Conservation (phyloP, 2,888 invertebrate species). For the Trichogramma evanescens region DNA sequence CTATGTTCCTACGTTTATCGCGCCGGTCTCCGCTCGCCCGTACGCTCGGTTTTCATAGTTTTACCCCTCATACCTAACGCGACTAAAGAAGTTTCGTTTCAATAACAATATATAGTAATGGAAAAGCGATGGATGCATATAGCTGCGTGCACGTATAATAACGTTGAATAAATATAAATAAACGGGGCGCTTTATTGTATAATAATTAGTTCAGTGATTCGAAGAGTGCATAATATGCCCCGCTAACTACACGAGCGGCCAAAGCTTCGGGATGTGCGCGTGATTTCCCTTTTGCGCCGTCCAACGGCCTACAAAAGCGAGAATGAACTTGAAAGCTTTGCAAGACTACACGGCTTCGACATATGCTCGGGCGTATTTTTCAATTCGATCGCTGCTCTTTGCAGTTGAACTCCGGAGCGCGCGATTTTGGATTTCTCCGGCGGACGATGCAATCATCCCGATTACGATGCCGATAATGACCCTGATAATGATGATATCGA, state of each 20-base stretch:
- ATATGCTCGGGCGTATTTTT: background rate
- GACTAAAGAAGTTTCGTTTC: too few relatives aligned
- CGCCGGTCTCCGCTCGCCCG: too few relatives aligned
- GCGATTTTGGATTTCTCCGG: conserved; percentile 11
- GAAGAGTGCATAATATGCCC: background rate
- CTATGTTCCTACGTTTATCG: too few relatives aligned
- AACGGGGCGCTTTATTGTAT: conserved; percentile 33
- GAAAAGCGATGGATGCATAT: too few relatives aligned
- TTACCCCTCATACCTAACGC: too few relatives aligned
- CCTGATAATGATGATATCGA: conserved; percentile 14
- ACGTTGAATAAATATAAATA: conserved; percentile 34
- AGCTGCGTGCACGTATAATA: conserved; percentile 28
- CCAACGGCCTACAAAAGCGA: too few relatives aligned
- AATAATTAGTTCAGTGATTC: conserved; percentile 41
- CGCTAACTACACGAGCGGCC: conserved; percentile 3
- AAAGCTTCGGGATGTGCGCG: conserved; percentile 4
- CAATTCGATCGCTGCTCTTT: too few relatives aligned
- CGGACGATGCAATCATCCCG: conserved; percentile 6
- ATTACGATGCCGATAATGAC: background rate
- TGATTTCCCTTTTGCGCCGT: background rate
- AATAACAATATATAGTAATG: too few relatives aligned
- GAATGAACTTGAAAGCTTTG: too few relatives aligned
- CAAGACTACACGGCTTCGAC: background rate
- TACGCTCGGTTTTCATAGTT: too few relatives aligned
- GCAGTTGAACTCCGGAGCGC: background rate